Evolutionary conservation across 2,113 vertebrate genomes (phyloP), one percentile per base, ranked within the genome.

Genomic region (Octodon degus): DNA sequence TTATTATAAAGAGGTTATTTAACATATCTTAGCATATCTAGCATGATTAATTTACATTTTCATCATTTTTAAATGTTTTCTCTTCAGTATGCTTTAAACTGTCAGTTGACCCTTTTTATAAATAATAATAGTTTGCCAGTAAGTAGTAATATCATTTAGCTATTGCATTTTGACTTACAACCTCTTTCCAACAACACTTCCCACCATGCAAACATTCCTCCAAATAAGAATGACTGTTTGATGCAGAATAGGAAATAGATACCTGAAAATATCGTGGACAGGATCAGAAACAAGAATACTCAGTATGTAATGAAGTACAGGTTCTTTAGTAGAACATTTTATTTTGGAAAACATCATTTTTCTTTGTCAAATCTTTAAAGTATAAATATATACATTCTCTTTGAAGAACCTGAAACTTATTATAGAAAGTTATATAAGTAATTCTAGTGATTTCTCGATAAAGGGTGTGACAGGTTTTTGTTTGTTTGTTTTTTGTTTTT

Each of bases 391-490:
- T 96, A 74, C 16, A 93, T 77, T 93, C 76, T 94, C 70, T 70
- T 90, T 53, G 37, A 20, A 94, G 89, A 94, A 50, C 81, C 55
- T 86, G 4, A 91, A 79, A 19, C 67, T 13, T 30, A 86, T 63
- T 72, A 77, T 53, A 13, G 20, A 91, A 94, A 96, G 94, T 90
- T 96, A 84, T 16, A 34, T 60, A 47, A 91, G n/a, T 89, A 94
- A 92, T 91, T 96, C 81, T 74, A 95, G 86, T 96, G 88, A 96
- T 20, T 91, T 89, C 82, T 89, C 92, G 60, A 63, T 94, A 86
- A 95, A 97, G 93, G 90, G 79, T 24, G 91, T 96, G 60, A 97
- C n/a, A 96, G n/a, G n/a, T n/a, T n/a, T n/a, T n/a, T n/a, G n/a
- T n/a, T n/a, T n/a, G n/a, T n/a, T n/a, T n/a, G n/a, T n/a, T n/a